Base-by-base conservation (phyloP, 1,140 invertebrate genomes). In the Caenorhabditis brenneri region DNA sequence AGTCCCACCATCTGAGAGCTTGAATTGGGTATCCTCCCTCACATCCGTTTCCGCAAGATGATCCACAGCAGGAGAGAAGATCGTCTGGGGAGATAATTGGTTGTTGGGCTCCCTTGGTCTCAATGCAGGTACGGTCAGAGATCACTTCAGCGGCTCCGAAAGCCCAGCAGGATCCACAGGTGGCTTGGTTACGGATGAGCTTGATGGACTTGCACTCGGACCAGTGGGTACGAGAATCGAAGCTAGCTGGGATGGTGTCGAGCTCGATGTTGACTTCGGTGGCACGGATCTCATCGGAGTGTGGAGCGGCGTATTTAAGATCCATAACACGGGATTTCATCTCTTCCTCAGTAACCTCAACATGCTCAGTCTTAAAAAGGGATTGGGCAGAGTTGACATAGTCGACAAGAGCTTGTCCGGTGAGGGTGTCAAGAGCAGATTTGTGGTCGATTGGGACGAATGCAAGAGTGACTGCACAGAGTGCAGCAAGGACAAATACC, bases 81-180 rank as follows among this genome's bases (percentile, higher is more conserved):
- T 84, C 82, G 53, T 79, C 82, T 46, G 69, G 36, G 22, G 69
- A 79, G 78, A 79, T 60, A 22, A 48, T 58, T 39, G 69, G 31
- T 48, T 84, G 82, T 79, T 79, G 53, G 19, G 33, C 33, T 82
- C 80, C 49, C n/a, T 46, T 48, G 24, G 82, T 58, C 16, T 79
- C 69, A 36, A 84, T 79, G 65, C 82, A 84, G 51, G 42, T 84
- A 42, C 82, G 82, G 27, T 84, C 82, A 31, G 82, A 84, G 46
- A 84, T 84, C 2, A 84, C 49, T 29, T 84, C 82, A 69, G 82
- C 51, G 29, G 48, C 39, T 79, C 48, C 58, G 55, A 84, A 84
- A 33, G 69, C 74, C 82, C 82, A 84, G 51, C 82, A 84, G 6
- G 69, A 69, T 48, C 81, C 81, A 42, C 81, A 83, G 31, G 51